Conservation (phyloP, 2,888 invertebrate genomes). For the Drosophila yooni region DNA sequence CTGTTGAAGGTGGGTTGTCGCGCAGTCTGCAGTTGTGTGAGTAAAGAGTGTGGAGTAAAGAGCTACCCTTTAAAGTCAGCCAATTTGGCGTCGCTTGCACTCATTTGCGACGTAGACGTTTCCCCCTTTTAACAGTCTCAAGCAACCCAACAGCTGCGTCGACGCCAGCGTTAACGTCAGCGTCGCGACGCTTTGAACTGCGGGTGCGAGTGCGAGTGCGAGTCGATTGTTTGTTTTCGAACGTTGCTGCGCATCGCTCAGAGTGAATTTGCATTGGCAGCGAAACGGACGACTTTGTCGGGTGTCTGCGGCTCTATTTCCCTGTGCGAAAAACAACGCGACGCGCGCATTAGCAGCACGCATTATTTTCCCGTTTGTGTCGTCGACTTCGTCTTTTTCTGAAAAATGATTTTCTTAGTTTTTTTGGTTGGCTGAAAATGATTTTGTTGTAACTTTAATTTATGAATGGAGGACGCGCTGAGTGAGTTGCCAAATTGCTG, state of each 20-base stretch:
- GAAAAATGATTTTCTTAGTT: conserved; percentile 33
- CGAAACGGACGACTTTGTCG: conserved; percentile 59
- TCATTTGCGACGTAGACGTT: not conserved
- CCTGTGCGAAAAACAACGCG: conserved; percentile 50
- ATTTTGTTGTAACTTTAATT: conserved; percentile 64
- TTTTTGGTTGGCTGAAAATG: conserved; percentile 26
- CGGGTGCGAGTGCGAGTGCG: conserved; percentile 7
- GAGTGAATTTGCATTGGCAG: conserved; percentile 74
- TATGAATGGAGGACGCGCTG: conserved; percentile 60
- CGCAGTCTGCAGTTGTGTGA: not conserved
- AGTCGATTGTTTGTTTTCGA: conserved; percentile 12
- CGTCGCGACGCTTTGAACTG: conserved; percentile 2
- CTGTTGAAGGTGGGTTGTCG: not conserved
- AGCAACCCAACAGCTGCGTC: conserved; percentile 4
- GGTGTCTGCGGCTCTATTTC: conserved; percentile 8
- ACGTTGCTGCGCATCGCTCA: conserved; percentile 46
- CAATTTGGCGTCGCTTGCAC: not conserved
- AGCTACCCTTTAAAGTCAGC: not conserved
- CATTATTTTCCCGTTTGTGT: conserved; percentile 5
- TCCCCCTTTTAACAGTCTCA: not conserved
- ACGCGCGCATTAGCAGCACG: conserved; percentile 15
- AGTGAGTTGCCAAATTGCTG: conserved; percentile 50
- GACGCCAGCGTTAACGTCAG: conserved; percentile 2
- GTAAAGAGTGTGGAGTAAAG: not conserved
- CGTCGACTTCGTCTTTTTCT: conserved; percentile 7